These are phyloP conservation scores for Zaprionus bogoriensis DNA, from an alignment of 2,888 invertebrate species.

Conservation along the genomic window DNA sequence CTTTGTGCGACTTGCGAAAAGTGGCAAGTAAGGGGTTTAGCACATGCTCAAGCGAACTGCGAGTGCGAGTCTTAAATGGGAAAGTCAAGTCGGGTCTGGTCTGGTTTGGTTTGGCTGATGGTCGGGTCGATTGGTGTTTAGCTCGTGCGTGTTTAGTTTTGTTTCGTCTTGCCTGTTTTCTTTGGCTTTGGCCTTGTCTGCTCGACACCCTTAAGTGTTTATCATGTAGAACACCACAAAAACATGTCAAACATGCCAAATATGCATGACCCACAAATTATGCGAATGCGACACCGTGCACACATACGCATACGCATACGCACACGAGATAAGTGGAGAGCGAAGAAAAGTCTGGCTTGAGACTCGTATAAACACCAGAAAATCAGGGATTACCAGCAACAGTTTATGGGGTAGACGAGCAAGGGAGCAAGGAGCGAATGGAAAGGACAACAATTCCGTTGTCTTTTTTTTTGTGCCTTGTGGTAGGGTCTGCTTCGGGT, in stretches of 20 bases:
- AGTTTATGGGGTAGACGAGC: not conserved
- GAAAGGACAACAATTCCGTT: slow-evolving; percentile 26
- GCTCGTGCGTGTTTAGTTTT: slow-evolving; percentile 25
- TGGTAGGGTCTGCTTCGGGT: slow-evolving; percentile 9
- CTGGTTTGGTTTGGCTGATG: not conserved
- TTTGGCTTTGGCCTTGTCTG: slow-evolving; percentile 23
- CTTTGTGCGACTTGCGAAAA: not conserved
- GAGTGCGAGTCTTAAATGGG: not conserved
- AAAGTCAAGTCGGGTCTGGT: not conserved
- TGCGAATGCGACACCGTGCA: slow-evolving; percentile 60
- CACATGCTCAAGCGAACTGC: not conserved
- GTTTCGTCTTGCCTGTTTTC: not conserved
- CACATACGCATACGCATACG: slow-evolving; percentile 12
- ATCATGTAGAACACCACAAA: slow-evolving; percentile 75
- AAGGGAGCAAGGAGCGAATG: not conserved
- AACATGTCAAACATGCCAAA: slow-evolving; percentile 78
- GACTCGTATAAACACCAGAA: slow-evolving; percentile 35
- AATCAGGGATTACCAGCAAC: slow-evolving; percentile 45
- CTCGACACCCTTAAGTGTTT: slow-evolving; percentile 68
- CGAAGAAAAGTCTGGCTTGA: not conserved
- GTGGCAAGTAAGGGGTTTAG: not conserved
- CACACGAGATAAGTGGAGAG: not conserved
- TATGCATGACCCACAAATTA: slow-evolving; percentile 78
- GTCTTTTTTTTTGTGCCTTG: slow-evolving; percentile 11
- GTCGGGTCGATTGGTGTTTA: too few species aligned